phyloP scores from a whole-genome alignment of 2,113 vertebrate genomes.

The Psophia crepitans region DNA sequence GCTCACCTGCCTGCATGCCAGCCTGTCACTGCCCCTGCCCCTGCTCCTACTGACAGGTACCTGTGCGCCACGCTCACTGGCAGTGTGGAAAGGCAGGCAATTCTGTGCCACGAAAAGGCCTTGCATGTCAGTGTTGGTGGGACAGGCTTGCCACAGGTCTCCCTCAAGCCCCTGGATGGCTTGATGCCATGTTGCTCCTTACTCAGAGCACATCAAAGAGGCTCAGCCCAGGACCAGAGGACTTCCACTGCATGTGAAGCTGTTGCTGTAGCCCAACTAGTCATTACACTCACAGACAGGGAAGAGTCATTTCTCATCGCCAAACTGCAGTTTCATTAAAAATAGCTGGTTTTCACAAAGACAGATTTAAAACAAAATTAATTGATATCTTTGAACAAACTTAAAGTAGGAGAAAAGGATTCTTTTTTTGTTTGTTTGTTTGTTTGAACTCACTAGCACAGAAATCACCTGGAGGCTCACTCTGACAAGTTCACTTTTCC shows the following conservation, averaged over 20 bases:
- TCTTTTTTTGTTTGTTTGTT: background rate
- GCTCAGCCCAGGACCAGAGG: background rate
- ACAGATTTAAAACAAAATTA: fast-evolving
- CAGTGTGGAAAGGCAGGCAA: background rate
- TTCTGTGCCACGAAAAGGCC: background rate
- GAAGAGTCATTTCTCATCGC: background rate
- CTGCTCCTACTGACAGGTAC: background rate
- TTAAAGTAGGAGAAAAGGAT: background rate
- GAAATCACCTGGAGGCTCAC: background rate
- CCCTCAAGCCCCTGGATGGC: background rate
- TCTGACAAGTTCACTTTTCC: background rate
- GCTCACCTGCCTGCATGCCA: background rate
- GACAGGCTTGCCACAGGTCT: background rate
- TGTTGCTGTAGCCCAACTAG: background rate
- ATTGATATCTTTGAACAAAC: background rate
- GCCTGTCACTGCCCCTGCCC: background rate
- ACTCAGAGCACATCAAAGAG: background rate
- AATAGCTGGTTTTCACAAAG: background rate
- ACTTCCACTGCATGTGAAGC: background rate
- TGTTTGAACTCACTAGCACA: background rate
- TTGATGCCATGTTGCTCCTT: background rate
- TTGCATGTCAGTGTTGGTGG: background rate
- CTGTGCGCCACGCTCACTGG: fast-evolving
- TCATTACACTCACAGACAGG: background rate
- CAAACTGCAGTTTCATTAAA: background rate